Percentiles rank a stretch among this genome's conserved stretches.
Evolutionary conservation across 2,113 vertebrate species (phyloP).

Genomic region (Zosterops pallidus): DNA sequence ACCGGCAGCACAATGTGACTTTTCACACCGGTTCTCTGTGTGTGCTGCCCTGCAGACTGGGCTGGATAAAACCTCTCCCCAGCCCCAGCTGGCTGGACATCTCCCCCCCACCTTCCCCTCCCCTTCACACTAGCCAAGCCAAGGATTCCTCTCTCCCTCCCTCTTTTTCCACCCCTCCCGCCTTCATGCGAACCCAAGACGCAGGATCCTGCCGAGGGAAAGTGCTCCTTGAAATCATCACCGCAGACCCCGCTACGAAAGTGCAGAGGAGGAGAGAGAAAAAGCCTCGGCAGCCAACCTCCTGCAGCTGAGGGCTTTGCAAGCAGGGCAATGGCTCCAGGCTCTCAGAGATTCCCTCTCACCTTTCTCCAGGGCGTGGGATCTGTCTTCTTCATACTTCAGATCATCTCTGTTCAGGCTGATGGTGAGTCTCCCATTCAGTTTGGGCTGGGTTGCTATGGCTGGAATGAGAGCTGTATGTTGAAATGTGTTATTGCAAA

Average conservation of each 20-base stretch:
- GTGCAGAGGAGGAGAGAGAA: slow-evolving; percentile 9
- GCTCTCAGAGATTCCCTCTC: background rate
- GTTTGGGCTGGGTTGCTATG: slow-evolving; percentile 22
- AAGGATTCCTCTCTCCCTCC: slow-evolving; percentile 52
- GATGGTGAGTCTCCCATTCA: slow-evolving; percentile 76
- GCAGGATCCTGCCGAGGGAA: slow-evolving; percentile 42
- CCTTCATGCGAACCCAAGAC: slow-evolving; percentile 27
- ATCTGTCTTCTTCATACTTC: slow-evolving; percentile 70
- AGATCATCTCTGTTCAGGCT: slow-evolving; percentile 69
- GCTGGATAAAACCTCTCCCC: slow-evolving; percentile 75
- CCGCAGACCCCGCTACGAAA: slow-evolving; percentile 13
- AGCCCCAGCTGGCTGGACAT: slow-evolving; percentile 56
- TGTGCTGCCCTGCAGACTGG: slow-evolving; percentile 72
- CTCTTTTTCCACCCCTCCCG: slow-evolving; percentile 49
- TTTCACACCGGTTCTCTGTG: slow-evolving; percentile 80
- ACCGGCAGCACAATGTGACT: slow-evolving; percentile 75
- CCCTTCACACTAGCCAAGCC: slow-evolving; percentile 45
- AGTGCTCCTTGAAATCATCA: slow-evolving; percentile 37
- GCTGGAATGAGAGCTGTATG: background rate
- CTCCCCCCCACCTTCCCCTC: slow-evolving; percentile 21
- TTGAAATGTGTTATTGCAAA: background rate
- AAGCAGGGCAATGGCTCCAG: slow-evolving; percentile 63
- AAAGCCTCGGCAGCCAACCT: slow-evolving; percentile 17
- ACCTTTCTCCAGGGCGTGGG: slow-evolving; percentile 67
- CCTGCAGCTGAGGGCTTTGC: slow-evolving; percentile 14